A percentile compares a stretch with the other conserved stretches of the same genome.
These are phyloP conservation scores for Rhagoletis zephyria DNA, from an alignment of 1,140 invertebrate genomes.

Conservation along the genomic window DNA sequence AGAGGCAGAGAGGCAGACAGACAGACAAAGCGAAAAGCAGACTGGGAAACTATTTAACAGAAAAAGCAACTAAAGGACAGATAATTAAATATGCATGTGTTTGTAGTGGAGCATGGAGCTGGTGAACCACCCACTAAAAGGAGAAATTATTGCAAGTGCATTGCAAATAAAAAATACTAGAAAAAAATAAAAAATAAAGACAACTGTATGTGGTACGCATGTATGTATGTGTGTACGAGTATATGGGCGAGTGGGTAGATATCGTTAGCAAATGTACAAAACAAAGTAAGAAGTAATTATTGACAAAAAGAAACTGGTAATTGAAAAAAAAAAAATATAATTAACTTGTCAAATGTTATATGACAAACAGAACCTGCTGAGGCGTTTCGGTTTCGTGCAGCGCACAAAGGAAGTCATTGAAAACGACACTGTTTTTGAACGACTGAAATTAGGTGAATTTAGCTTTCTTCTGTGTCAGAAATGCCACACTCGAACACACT, in stretches of 20 bases:
- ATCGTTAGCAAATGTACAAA: neutral
- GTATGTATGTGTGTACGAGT: neutral
- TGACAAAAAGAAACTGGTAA: neutral
- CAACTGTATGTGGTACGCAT: neutral
- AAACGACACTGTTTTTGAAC: neutral
- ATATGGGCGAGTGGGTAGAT: neutral
- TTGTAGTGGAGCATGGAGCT: neutral
- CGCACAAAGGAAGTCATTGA: conserved; percentile 30
- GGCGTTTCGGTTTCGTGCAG: conserved; percentile 15
- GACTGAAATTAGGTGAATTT: conserved; percentile 10
- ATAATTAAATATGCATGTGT: too few relatives aligned
- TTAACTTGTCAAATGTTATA: conserved; percentile 21
- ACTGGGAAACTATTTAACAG: neutral
- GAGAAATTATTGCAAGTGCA: conserved; percentile 2
- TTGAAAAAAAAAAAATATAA: neutral
- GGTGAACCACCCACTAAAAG: neutral
- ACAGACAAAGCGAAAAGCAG: neutral
- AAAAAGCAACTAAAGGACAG: too few relatives aligned
- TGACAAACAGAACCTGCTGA: conserved; percentile 33
- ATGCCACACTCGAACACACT: neutral
- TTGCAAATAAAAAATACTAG: neutral
- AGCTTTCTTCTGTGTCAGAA: neutral
- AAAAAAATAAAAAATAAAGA: neutral
- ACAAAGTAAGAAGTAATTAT: neutral
- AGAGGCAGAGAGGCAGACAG: neutral